These are phyloP conservation scores for Julus scandinavius DNA, from an alignment of 2,888 invertebrate genomes.

Conservation along the genomic window DNA sequence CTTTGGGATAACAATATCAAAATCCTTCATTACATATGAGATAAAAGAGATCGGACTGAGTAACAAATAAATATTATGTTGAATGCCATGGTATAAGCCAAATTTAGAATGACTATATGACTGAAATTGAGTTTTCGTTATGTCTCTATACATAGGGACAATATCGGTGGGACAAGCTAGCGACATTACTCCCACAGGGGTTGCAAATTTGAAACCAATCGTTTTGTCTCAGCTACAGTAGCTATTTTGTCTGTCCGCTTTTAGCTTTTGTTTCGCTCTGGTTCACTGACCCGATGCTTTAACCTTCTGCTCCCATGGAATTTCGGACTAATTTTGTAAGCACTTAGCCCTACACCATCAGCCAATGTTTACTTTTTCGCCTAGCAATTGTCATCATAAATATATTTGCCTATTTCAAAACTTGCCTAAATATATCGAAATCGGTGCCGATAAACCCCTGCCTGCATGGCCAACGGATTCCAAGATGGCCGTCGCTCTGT, in stretches of 20 bases:
- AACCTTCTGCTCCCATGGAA: conserved; percentile 30
- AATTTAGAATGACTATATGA: too few species aligned
- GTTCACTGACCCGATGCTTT: conserved; percentile 7
- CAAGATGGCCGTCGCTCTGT: not conserved
- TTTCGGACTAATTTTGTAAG: conserved; percentile 34
- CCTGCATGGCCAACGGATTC: not conserved
- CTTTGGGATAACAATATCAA: too few species aligned
- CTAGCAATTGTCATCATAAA: conserved; percentile 9
- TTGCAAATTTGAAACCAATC: not conserved
- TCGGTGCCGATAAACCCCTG: not conserved
- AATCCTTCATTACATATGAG: too few species aligned
- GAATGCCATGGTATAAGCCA: too few species aligned
- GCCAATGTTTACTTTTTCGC: conserved; percentile 20
- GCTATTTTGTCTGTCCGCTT: conserved; percentile 50
- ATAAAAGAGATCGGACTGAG: too few species aligned
- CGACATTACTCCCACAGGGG: not conserved
- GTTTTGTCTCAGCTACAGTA: not conserved
- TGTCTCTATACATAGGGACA: too few species aligned
- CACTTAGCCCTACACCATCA: conserved; percentile 37
- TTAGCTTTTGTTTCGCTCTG: conserved; percentile 2
- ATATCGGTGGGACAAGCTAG: too few species aligned
- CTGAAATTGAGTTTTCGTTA: too few species aligned
- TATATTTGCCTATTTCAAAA: conserved; percentile 27
- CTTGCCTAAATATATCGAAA: conserved; percentile 24
- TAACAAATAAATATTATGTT: too few species aligned